Evolutionary conservation across 2,797 vertebrate genomes (phyloP), one percentile per base, ranked within the genome.

Genomic region (Cossypha niveicapilla): DNA sequence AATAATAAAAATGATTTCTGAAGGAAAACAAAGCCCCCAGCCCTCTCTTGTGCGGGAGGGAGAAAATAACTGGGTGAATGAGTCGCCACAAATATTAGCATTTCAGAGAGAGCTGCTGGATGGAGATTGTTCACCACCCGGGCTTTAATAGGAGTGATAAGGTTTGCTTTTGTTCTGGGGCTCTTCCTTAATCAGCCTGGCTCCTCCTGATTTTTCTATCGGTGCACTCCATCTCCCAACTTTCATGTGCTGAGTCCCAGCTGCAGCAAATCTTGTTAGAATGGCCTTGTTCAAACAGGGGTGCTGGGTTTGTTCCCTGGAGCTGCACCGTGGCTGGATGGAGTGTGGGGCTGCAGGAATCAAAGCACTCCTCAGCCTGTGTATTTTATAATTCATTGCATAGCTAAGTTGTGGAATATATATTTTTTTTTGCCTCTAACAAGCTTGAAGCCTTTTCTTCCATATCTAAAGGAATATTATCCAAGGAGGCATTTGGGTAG

Each of bases 381-480:
- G 78, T 96, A 92, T 96, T 97, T 97, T 97, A 97, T 97, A 97
- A 97, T 97, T 96, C 96, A 97, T 97, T 96, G 92, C 91, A 94
- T 94, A 93, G 96, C 93, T 94, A 94, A 97, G 80, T 87, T 82
- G 77, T 81, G 16, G 85, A 86, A 68, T 96, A 73, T 92, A 87
- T 92, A 86, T 96, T 50, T 93, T 93, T 34, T 4, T 5, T 2
- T 7, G 72, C 61, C 77, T 71, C 82, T 94, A 96, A 96, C 94
- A 94, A 97, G 94, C 96, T 91, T 68, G 42, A 86, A 90, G 90
- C 75, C 35, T 58, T 82, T 76, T 76, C 92, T 88, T 85, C 74
- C 34, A 10, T 93, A 94, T 88, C 95, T 96, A 57, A 94, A 92
- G 90, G 76, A 94, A 85, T 90, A 88, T 39, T 96, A 79, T 87